A percentile compares a stretch with the other conserved stretches of the same genome.
Conservation (phyloP, 2,113 vertebrate genomes). For the Grus americana region DNA sequence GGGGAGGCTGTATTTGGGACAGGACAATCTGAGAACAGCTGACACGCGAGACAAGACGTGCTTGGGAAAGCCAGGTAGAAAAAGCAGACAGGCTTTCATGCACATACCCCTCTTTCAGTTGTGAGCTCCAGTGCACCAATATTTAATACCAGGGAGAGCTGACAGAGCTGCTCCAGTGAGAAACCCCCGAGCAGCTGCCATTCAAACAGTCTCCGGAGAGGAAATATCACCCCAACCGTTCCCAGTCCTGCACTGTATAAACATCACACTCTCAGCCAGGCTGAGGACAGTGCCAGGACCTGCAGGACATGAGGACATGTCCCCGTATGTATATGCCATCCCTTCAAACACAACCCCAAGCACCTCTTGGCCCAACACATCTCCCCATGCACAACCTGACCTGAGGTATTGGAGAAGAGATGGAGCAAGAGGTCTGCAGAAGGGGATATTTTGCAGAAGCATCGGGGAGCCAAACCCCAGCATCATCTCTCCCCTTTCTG, state of each 20-base stretch:
- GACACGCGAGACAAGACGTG: background rate
- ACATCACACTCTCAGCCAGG: background rate
- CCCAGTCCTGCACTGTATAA: background rate
- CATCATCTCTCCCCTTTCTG: background rate
- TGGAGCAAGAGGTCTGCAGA: background rate
- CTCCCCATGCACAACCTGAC: background rate
- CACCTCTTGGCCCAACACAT: background rate
- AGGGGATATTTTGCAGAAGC: background rate
- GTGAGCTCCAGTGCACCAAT: background rate
- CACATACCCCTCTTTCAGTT: background rate
- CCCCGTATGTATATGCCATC: background rate
- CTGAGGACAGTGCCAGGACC: background rate
- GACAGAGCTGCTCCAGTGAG: background rate
- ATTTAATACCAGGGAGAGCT: background rate
- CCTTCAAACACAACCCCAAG: background rate
- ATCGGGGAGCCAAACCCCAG: fast-evolving
- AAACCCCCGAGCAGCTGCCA: background rate
- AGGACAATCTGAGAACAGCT: background rate
- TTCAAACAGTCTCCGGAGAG: background rate
- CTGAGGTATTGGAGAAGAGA: background rate
- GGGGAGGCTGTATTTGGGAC: background rate
- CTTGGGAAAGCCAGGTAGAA: background rate
- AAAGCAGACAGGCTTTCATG: background rate
- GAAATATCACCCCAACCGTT: background rate
- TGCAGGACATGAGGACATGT: background rate